phyloP scores from a whole-genome alignment of 1,140 invertebrate genomes.

The Hyphantria cunea region DNA sequence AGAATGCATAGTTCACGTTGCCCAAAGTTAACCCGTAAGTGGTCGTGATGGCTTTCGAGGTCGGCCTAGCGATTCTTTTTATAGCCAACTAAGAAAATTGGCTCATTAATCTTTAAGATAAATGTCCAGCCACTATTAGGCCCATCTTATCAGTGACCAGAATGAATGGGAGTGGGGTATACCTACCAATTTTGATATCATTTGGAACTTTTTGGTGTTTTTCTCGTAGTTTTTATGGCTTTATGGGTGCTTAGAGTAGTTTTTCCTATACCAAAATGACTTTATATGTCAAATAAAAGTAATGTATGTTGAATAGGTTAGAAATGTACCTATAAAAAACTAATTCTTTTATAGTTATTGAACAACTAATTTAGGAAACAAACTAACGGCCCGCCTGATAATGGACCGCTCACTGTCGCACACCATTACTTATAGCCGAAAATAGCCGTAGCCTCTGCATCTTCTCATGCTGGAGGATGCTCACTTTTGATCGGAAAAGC shows the following conservation, averaged over 20 bases:
- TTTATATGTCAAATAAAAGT: constrained; percentile 26
- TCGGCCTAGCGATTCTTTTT: constrained; percentile 76
- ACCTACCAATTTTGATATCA: constrained; percentile 45
- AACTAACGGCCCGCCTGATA: too few relatives aligned
- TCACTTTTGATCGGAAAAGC: too few relatives aligned
- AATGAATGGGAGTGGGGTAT: constrained; percentile 66
- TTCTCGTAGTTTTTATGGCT: constrained; percentile 30
- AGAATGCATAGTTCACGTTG: constrained; percentile 34
- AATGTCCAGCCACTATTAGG: constrained; percentile 77
- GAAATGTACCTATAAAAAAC: constrained; percentile 7
- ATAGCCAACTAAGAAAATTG: constrained; percentile 81
- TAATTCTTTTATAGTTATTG: neutral
- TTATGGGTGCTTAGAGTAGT: constrained; percentile 21
- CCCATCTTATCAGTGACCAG: constrained; percentile 71
- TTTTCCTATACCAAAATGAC: constrained; percentile 24
- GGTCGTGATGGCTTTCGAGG: constrained; percentile 49
- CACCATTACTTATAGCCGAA: too few relatives aligned
- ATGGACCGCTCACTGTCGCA: too few relatives aligned
- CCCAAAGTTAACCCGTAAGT: constrained; percentile 51
- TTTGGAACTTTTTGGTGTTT: constrained; percentile 32
- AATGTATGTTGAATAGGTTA: constrained; percentile 16
- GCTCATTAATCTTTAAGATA: constrained; percentile 81
- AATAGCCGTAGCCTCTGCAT: too few relatives aligned
- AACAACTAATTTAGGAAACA: too few relatives aligned
- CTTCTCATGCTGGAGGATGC: too few relatives aligned